Percentiles rank a stretch among this genome's conserved stretches.
Evolutionary conservation across 2,113 vertebrate species (phyloP).

Genomic region (Ammodramus savannarum): DNA sequence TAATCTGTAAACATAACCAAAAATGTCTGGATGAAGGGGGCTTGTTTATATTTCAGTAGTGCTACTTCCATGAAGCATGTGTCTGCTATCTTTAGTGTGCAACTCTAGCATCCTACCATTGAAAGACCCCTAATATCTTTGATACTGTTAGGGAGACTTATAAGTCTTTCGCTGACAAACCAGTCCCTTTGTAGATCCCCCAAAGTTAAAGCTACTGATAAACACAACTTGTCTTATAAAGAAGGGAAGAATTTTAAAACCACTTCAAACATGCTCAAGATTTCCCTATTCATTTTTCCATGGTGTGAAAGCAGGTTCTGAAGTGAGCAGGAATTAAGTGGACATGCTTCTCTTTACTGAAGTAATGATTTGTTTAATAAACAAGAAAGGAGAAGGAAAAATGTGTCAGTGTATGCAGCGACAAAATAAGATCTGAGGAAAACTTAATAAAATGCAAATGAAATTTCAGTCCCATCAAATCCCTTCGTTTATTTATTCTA

Average conservation of each 20-base stretch:
- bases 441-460: neutral
- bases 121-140: conserved; percentile 29
- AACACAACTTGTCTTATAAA: conserved; percentile 49
- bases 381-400: conserved; percentile 9
- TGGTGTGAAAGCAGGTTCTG: conserved; percentile 24
- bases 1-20: conserved; percentile 79
- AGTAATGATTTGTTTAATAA: conserved; percentile 30
- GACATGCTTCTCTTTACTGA: neutral
- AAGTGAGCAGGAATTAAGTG: conserved; percentile 16
- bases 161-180: conserved; percentile 67
- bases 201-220: conserved; percentile 57
- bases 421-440: neutral
- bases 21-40: conserved; percentile 67
- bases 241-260: conserved; percentile 61
- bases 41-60: conserved; percentile 74
- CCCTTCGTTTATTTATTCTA: neutral
- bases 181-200: conserved; percentile 66
- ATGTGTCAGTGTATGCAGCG: neutral
- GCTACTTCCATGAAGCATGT: conserved; percentile 70
- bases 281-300: conserved; percentile 22
- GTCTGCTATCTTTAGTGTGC: conserved; percentile 60
- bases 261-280: conserved; percentile 53
- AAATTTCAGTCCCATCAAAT: neutral
- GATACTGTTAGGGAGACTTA: conserved; percentile 25
- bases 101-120: conserved; percentile 44